phyloP scores from a whole-genome alignment of 2,888 invertebrate species.

The Stenurella melanura region DNA sequence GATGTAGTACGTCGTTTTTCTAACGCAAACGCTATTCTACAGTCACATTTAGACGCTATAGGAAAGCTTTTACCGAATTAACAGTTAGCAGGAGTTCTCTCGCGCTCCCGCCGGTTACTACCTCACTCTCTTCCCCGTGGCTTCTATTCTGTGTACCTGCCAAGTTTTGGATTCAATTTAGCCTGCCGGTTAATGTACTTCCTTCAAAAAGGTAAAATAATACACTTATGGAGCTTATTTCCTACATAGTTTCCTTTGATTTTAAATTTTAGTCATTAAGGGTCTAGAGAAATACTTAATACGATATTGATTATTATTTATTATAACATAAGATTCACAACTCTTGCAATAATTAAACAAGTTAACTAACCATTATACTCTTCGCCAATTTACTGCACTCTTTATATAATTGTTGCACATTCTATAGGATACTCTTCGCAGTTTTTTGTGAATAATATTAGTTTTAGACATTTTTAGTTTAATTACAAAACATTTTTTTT shows the following conservation, averaged over 20 bases:
- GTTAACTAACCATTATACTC: no score
- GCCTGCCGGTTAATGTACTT: conserved; percentile 39
- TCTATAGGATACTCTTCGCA: no score
- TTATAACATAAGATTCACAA: no score
- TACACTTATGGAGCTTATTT: conserved; percentile 22
- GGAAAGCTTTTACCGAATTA: conserved; percentile 73
- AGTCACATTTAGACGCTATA: conserved; percentile 69
- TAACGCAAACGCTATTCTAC: conserved; percentile 64
- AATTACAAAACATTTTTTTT: no score
- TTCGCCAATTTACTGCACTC: no score
- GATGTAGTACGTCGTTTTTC: conserved; percentile 65
- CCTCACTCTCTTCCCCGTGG: conserved; percentile 39
- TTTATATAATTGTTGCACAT: no score
- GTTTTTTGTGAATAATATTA: no score
- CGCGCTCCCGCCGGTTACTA: conserved; percentile 49
- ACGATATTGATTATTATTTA: no score
- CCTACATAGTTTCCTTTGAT: background rate
- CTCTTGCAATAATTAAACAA: no score
- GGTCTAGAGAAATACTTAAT: no score
- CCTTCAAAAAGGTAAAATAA: conserved; percentile 24
- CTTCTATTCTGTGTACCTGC: conserved; percentile 45
- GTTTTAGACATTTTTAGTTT: no score
- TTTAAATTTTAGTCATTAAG: background rate
- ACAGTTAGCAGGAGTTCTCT: conserved; percentile 64
- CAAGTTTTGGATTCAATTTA: conserved; percentile 46